Evolutionary conservation across 2,888 invertebrate genomes (phyloP).

Genomic region (Pandemis corylana): DNA sequence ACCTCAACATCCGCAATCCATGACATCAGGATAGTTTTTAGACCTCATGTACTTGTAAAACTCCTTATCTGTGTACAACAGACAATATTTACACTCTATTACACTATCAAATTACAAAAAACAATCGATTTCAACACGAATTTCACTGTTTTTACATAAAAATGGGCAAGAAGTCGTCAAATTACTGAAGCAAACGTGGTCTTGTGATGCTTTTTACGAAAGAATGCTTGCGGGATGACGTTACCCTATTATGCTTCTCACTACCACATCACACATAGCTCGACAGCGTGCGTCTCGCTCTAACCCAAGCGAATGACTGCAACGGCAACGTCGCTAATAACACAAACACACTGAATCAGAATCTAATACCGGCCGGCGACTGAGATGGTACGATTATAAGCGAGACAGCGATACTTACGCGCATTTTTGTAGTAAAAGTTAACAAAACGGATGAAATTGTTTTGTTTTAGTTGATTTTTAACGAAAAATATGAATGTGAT

Average conservation of each 20-base stretch:
- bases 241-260: not conserved
- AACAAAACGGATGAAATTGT: not conserved
- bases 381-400: constrained; percentile 7
- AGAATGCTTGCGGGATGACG: not conserved
- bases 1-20: constrained; percentile 13
- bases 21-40: constrained; percentile 6
- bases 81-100: not conserved
- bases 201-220: not conserved
- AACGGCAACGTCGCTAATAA: constrained; percentile 25
- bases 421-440: constrained; percentile 26
- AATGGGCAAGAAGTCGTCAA: not conserved
- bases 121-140: not conserved
- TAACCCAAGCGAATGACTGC: constrained; percentile 7
- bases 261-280: not conserved
- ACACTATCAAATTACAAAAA: not conserved
- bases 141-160: not conserved
- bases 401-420: constrained; percentile 29
- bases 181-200: not conserved
- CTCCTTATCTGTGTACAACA: constrained; percentile 1
- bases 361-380: constrained; percentile 19
- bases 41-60: not conserved
- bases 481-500: not conserved
- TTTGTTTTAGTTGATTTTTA: not conserved
- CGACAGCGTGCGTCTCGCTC: constrained; percentile 17
- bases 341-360: constrained; percentile 10